Evolutionary conservation across 1,140 invertebrate species (phyloP).

Genomic region (Caenorhabditis tropicalis): DNA sequence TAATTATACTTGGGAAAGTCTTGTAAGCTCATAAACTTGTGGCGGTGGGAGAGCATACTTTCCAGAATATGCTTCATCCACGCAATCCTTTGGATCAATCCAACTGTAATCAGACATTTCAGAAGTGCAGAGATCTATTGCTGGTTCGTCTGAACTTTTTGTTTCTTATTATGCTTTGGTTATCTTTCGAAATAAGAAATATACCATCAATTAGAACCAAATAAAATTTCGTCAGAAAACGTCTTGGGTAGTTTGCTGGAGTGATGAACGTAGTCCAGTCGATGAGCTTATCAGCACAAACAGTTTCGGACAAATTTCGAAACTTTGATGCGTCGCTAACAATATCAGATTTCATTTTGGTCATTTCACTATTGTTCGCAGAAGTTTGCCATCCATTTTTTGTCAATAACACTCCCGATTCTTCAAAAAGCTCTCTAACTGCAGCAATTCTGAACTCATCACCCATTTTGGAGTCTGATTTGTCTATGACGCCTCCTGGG

Average conservation of each 20-base stretch:
- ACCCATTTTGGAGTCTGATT: conserved; percentile 33
- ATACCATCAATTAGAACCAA: conserved; percentile 38
- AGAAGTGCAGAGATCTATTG: conserved; percentile 45
- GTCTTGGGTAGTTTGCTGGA: conserved; percentile 42
- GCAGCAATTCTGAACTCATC: conserved; percentile 7
- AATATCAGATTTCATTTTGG: background rate
- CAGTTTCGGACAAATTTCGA: background rate
- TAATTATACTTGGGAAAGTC: conserved; percentile 46
- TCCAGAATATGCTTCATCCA: conserved; percentile 8
- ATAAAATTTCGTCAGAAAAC: conserved; percentile 46
- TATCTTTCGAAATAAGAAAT: background rate
- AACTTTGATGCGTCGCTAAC: conserved; percentile 37
- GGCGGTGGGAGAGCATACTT: conserved; percentile 48
- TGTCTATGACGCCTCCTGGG: conserved; percentile 51
- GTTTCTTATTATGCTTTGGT: too few species aligned
- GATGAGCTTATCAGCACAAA: conserved; percentile 34
- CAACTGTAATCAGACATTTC: conserved; percentile 55
- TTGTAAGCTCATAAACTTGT: conserved; percentile 51
- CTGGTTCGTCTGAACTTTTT: conserved; percentile 42
- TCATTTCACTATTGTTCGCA: background rate
- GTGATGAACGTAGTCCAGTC: conserved; percentile 45
- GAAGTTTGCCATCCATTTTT: conserved; percentile 31
- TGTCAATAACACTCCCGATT: conserved; percentile 52
- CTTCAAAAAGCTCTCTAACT: conserved; percentile 52
- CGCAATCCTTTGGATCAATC: conserved; percentile 32